Evolutionary conservation across 2,888 invertebrate species (phyloP).

Genomic region (Gnatocerus cornutus): DNA sequence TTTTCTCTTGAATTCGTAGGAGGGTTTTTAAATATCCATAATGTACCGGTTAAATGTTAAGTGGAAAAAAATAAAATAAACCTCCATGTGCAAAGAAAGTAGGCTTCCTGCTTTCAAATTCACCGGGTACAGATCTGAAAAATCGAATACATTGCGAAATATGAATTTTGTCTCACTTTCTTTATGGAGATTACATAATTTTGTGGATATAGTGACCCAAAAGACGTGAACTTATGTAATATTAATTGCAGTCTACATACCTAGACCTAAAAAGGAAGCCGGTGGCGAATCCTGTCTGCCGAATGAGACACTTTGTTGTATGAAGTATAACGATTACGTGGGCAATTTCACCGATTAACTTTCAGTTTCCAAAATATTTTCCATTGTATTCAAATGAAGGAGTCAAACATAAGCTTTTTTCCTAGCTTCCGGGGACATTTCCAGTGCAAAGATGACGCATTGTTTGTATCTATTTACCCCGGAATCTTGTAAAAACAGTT

Average conservation of each 20-base stretch:
- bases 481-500: too few species aligned
- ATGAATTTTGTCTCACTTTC: conserved; percentile 41
- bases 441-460: too few species aligned
- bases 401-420: too few species aligned
- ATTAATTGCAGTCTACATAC: conserved; percentile 29
- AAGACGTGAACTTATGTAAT: conserved; percentile 31
- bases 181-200: conserved; percentile 35
- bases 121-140: conserved; percentile 26
- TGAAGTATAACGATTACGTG: too few species aligned
- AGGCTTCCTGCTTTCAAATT: conserved; percentile 44
- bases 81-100: conserved; percentile 18
- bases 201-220: conserved; percentile 30
- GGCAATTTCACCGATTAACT: too few species aligned
- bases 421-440: too few species aligned
- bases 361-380: too few species aligned
- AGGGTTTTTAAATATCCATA: conserved; percentile 7
- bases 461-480: too few species aligned
- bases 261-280: conserved; percentile 32
- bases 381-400: too few species aligned
- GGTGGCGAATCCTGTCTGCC: conserved; percentile 17
- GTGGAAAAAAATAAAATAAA: conserved; percentile 7
- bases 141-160: conserved; percentile 42
- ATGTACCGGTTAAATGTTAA: conserved; percentile 2
- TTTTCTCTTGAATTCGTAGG: neutral
- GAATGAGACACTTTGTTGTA: neutral